Base-by-base conservation (phyloP, 2,113 vertebrate genomes). In the Halichoerus grypus region DNA sequence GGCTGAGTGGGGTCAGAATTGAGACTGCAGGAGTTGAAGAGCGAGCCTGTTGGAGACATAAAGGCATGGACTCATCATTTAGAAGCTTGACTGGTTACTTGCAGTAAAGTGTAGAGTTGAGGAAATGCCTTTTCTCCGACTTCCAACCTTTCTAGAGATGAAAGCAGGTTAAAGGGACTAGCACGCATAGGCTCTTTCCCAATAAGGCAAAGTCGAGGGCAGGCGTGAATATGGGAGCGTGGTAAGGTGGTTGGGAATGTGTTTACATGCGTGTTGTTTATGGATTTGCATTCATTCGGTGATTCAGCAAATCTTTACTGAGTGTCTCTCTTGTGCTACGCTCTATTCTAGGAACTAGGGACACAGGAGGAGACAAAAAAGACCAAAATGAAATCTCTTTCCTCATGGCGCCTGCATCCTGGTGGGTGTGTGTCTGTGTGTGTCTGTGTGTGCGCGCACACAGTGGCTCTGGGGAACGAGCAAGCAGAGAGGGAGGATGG, bases 361-460 rank as follows among this genome's bases (percentile, higher is more conserved):
- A 57, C 24, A 57, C 6, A 42, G 39, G 18, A 57, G 31, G 77
- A n/a, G 82, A 22, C 36, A 61, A 36, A 51, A 74, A 14, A 2
- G 57, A 51, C 33, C 26, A 46, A 26, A 77, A 49, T 16, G 15
- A 88, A 51, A 18, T 79, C 24, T 33, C 11, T 80, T 94, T 72
- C 22, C 36, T 67, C 49, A 31, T 36, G 46, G 13, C 31, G 12
- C 12, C 9, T 39, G 9, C 15, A 5, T 55, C 12, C 76, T n/a
- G 7, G 36, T 18, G 59, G 42, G 51, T 36, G 22, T 85, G 46
- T 33, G 71, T 77, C 14, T n/a, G 31, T 82, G 16, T 51, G n/a
- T 21, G 28, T n/a, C 2, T 11, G 79, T 1, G 4, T 0, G 1
- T 1, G n/a, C 1, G 10, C 0, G 0, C 10, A 18, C 6, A 28